Percentiles rank a stretch among this genome's conserved stretches.
phyloP scores from a whole-genome alignment of 2,797 vertebrate species.

The Simalia tracyae region DNA sequence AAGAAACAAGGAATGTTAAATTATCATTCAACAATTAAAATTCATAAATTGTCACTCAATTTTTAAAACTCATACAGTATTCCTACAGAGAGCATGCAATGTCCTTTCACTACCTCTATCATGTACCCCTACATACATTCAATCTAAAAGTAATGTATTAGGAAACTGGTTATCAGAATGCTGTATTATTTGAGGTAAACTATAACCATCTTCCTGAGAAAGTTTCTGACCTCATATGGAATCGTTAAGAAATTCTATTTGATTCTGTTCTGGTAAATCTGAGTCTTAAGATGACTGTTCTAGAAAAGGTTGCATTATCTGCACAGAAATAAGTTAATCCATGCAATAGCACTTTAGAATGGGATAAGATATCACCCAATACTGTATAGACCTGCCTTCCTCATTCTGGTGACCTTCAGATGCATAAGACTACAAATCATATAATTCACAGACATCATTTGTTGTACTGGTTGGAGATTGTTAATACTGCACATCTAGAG shows the following conservation, averaged over 20 bases:
- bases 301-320: not conserved
- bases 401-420: not conserved
- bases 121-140: not conserved
- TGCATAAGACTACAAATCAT: not conserved
- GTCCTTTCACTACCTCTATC: not conserved
- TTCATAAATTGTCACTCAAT: not conserved
- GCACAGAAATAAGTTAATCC: not conserved
- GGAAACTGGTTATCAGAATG: not conserved
- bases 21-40: not conserved
- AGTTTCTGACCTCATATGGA: not conserved
- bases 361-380: not conserved
- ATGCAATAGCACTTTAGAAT: not conserved
- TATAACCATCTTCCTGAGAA: not conserved
- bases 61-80: not conserved
- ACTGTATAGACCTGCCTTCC: not conserved
- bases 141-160: not conserved
- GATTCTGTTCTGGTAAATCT: not conserved
- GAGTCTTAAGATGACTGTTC: not conserved
- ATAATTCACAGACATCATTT: not conserved
- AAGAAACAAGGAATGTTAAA: not conserved
- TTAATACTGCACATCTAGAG: not conserved
- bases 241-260: not conserved
- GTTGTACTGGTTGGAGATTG: not conserved
- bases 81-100: not conserved
- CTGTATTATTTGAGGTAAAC: not conserved